phyloP scores from a whole-genome alignment of 2,888 invertebrate species.

The Pollenia amentaria region DNA sequence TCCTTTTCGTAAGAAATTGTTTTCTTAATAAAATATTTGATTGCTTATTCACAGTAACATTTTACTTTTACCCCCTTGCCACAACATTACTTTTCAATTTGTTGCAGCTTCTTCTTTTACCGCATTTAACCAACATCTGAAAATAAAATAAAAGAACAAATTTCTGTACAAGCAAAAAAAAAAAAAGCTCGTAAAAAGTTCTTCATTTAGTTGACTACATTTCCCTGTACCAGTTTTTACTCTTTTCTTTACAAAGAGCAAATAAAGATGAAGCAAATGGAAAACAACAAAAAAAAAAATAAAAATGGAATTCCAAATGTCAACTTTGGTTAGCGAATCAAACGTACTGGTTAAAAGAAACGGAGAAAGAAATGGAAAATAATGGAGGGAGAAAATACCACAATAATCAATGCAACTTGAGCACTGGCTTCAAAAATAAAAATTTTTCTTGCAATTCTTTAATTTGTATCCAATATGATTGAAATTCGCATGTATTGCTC shows the following conservation, averaged over 20 bases:
- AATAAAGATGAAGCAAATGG: not conserved
- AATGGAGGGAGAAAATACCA: conserved; percentile 13
- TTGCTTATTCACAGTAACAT: too few species aligned
- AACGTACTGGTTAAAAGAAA: not conserved
- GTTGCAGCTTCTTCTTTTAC: too few species aligned
- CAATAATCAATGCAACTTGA: conserved; percentile 47
- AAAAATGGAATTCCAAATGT: conserved; percentile 30
- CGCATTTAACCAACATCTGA: too few species aligned
- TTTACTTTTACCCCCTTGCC: too few species aligned
- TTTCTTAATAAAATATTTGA: too few species aligned
- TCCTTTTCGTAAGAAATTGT: too few species aligned
- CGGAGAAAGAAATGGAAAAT: not conserved
- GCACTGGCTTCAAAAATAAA: conserved; percentile 45
- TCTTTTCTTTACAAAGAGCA: conserved; percentile 11
- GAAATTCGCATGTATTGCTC: conserved; percentile 4
- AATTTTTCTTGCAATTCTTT: conserved; percentile 40
- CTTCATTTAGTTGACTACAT: not conserved
- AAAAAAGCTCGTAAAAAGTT: not conserved
- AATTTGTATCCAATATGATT: conserved; percentile 48
- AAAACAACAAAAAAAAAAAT: not conserved
- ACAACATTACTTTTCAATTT: too few species aligned
- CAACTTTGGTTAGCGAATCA: conserved; percentile 14
- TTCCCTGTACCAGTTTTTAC: not conserved
- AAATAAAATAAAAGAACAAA: not conserved
- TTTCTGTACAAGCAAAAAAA: not conserved